A percentile compares a stretch with the other conserved stretches of the same genome.
phyloP scores from a whole-genome alignment of 2,797 vertebrate species.

The Acanthurus lineatus region DNA sequence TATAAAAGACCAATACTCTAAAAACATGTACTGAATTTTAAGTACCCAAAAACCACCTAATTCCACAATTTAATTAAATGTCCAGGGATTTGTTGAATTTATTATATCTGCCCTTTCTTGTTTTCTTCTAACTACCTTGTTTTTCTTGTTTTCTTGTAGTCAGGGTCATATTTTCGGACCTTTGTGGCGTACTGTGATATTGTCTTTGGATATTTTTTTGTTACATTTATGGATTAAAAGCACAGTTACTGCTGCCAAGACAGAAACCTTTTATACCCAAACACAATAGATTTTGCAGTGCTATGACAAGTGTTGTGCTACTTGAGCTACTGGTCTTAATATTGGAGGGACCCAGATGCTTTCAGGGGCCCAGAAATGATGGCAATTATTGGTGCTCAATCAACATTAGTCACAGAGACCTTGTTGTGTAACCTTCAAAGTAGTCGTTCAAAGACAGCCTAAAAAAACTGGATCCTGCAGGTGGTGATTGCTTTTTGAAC shows the following conservation, averaged over 20 bases:
- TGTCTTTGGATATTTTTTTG: background rate
- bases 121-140: background rate
- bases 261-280: background rate
- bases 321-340: too few relatives aligned
- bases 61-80: background rate
- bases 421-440: too few relatives aligned
- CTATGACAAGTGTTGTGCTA: background rate
- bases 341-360: too few relatives aligned
- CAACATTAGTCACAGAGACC: too few relatives aligned
- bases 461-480: too few relatives aligned
- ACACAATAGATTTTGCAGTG: background rate
- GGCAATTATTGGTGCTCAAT: too few relatives aligned
- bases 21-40: conserved; percentile 2
- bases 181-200: background rate
- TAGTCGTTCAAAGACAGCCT: too few relatives aligned
- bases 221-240: background rate
- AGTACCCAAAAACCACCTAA: background rate
- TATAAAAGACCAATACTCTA: background rate
- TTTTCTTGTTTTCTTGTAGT: background rate
- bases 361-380: too few relatives aligned
- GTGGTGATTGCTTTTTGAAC: too few relatives aligned
- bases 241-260: background rate
- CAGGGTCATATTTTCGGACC: background rate
- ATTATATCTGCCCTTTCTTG: background rate
- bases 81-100: background rate